Base-by-base conservation (phyloP, 2,113 vertebrate genomes). In the Crotalus helleri region DNA sequence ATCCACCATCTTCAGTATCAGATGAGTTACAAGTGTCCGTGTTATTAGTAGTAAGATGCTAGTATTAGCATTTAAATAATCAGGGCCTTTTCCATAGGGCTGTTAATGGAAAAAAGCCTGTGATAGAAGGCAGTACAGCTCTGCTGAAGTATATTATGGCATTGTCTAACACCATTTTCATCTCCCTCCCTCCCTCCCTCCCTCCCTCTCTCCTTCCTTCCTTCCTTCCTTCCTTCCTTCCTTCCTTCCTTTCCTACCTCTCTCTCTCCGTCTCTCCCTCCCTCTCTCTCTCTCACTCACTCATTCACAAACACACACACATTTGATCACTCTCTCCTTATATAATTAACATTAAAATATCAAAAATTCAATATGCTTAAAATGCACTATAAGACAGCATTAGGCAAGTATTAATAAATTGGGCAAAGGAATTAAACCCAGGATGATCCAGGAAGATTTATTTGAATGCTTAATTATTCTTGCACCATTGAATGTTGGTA, bases 191-290 rank as follows among this genome's bases (percentile, higher is more conserved):
- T 9, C 59, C 24, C 1, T 51, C 49, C 49, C 8, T 51, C 54
- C 4, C 4, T 55, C 19, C 17, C 5, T 4, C 15, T 29, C 4
- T 2, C n/a, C 3, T 3, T 1, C 29, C 64, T 5, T 74, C n/a
- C n/a, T n/a, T n/a, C n/a, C n/a, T n/a, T n/a, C n/a, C 1, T 3
- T 19, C 15, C 15, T 19, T 5, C 19, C 4, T 19, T 3, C 15
- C 64, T 13, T 2, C n/a, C 3, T 3, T 1, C 29, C 64, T 5
- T 55, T 3, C 17, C 15, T 55, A 1, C n/a, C 29, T 29, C 5
- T n/a, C 3, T 9, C 3, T 29, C 61, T 4, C 54, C 54, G 0
- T 55, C 13, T 12, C 13, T 55, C 54, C 15, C 15, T 54, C 12
- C 5, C 13, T 55, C 12, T 69, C 61, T 29, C 5, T n/a, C 3